Base-by-base conservation (phyloP, 2,888 invertebrate genomes). In the Amphipoea lucens region DNA sequence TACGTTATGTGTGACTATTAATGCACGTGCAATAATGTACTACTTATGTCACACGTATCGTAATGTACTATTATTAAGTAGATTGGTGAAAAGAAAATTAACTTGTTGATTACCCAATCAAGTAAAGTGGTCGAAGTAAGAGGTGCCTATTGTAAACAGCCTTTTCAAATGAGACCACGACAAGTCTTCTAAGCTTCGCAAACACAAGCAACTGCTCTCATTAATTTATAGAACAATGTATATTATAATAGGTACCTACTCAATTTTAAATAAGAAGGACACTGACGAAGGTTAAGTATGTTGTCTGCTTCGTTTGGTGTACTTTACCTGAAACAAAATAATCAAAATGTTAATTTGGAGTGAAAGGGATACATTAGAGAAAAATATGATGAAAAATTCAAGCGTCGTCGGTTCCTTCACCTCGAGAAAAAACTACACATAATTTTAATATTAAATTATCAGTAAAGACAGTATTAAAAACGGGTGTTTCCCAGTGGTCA, bases 291-390 rank as follows among this genome's bases (percentile, higher is more conserved):
- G 85, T 81, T 60, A 85, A 85, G 88, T 86, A 77, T 76, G 88
- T 75, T 85, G 85, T 86, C 68, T 75, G 66, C 51, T 77, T 20
- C 51, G 66, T 66, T 81, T 74, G 71, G 72, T 74, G 65, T 68
- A 51, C 54, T 68, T 73, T 90, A 88, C 88, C 88, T 88, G 90
- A 81, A 88, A 88, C 88, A 90, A 90, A 80, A 78, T 69, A 90
- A 88, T 76, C 40, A 80, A 80, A 79, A 76, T 70, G 68, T 79
- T 76, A 88, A 88, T 88, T 73, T 29, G 23, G 40, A 68, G 12
- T 42, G 23, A 71, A 76, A 60, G n/a, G 76, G 36, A 68, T 54
- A 68, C n/a, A 62, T n/a, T 71, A 62, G 11, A 70, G 66, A 57
- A 67, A 14, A 36, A n/a, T 11, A 65, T 36, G 1, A 48, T 40